Conservation (phyloP, 2,113 vertebrate species). For the Ivindomyrus marchei region DNA sequence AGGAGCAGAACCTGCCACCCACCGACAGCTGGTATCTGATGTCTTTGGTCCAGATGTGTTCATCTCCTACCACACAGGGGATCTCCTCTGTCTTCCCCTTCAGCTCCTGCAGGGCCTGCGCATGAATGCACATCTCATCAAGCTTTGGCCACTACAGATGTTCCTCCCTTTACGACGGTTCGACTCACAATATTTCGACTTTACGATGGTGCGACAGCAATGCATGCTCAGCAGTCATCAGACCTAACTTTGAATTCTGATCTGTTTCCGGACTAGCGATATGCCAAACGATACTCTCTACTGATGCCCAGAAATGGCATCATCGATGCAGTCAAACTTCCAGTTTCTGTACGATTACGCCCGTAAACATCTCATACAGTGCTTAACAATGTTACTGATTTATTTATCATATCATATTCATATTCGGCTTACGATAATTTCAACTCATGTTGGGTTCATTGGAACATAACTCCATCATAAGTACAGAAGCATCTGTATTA, state of each 20-base stretch:
- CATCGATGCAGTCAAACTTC: not conserved
- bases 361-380: not conserved
- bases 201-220: not conserved
- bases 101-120: constrained; percentile 66
- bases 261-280: not conserved
- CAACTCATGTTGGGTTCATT: not conserved
- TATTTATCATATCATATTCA: not conserved
- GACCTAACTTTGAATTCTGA: not conserved
- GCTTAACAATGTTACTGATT: not conserved
- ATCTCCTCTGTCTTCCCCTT: constrained; percentile 76
- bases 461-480: not conserved
- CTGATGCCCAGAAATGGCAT: not conserved
- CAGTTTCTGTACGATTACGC: too few relatives aligned
- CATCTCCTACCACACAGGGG: constrained; percentile 82
- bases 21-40: constrained; percentile 84
- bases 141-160: not conserved
- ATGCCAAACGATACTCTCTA: not conserved
- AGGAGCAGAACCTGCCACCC: constrained; percentile 44
- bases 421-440: not conserved
- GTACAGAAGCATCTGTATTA: not conserved
- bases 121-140: not conserved
- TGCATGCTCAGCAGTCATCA: not conserved
- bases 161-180: not conserved
- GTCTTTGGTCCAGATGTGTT: constrained; percentile 79
- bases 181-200: not conserved